Evolutionary conservation across 2,113 vertebrate species (phyloP).

Genomic region (Pleuronectes platessa): DNA sequence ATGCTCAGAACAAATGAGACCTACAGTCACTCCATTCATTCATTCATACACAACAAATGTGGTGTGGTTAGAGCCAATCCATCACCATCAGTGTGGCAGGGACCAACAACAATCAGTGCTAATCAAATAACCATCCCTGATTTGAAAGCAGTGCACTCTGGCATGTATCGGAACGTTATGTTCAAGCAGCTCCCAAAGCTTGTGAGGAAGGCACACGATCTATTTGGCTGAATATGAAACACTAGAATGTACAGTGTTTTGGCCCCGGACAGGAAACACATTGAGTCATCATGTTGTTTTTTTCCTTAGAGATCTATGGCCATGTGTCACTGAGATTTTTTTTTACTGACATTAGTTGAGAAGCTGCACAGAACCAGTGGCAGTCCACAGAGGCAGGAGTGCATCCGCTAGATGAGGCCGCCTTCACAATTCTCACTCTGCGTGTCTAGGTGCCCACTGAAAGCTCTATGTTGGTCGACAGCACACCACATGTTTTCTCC

Average conservation of each 20-base stretch:
- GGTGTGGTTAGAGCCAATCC: constrained; percentile 34
- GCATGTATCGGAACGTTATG: not conserved
- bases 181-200: not conserved
- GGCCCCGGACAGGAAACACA: constrained; percentile 4
- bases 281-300: constrained; percentile 28
- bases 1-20: constrained; percentile 56
- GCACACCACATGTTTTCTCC: constrained; percentile 66
- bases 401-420: constrained; percentile 32
- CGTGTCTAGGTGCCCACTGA: constrained; percentile 49
- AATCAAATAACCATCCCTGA: constrained; percentile 22
- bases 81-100: constrained; percentile 31
- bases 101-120: constrained; percentile 33
- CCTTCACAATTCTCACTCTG: constrained; percentile 63
- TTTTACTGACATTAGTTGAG: not conserved
- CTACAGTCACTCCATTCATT: constrained; percentile 9
- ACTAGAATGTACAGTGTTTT: not conserved
- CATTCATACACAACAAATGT: constrained; percentile 17
- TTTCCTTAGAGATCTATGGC: constrained; percentile 22
- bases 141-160: constrained; percentile 28
- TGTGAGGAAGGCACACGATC: not conserved
- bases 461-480: constrained; percentile 69
- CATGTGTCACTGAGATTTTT: not conserved
- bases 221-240: not conserved
- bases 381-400: constrained; percentile 42
- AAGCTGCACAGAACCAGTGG: constrained; percentile 22